phyloP scores from a whole-genome alignment of 2,888 invertebrate genomes.

The Drosophila algonquin region DNA sequence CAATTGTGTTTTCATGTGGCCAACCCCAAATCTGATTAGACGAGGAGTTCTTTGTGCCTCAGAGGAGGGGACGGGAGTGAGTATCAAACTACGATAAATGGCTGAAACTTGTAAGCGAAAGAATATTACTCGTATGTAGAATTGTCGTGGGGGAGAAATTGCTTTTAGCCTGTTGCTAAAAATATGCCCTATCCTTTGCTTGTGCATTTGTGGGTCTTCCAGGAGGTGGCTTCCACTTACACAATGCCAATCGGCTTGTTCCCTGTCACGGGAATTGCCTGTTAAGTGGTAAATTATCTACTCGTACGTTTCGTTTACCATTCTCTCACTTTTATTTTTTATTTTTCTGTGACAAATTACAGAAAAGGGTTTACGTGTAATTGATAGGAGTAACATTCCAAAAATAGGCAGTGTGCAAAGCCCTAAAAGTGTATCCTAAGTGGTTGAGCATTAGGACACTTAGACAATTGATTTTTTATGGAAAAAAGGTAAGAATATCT shows the following conservation, averaged over 20 bases:
- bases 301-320: not conserved
- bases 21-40: constrained; percentile 76
- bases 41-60: constrained; percentile 16
- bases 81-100: constrained; percentile 79
- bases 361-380: constrained; percentile 69
- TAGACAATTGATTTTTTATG: constrained; percentile 51
- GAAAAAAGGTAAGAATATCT: not conserved
- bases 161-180: constrained; percentile 69
- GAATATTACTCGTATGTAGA: constrained; percentile 39
- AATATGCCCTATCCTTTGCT: constrained; percentile 29
- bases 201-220: constrained; percentile 56
- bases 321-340: constrained; percentile 28
- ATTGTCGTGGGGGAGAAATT: constrained; percentile 46
- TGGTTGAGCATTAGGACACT: constrained; percentile 53
- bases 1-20: constrained; percentile 69
- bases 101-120: constrained; percentile 74
- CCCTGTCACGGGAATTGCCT: constrained; percentile 47
- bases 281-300: constrained; percentile 71
- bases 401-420: constrained; percentile 11
- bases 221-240: constrained; percentile 11
- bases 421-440: constrained; percentile 50
- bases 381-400: constrained; percentile 45
- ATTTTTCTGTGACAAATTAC: constrained; percentile 27
- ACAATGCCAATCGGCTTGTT: constrained; percentile 39
- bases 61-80: constrained; percentile 3